phyloP scores from a whole-genome alignment of 1,140 invertebrate species.

The Choristoneura fumiferana region DNA sequence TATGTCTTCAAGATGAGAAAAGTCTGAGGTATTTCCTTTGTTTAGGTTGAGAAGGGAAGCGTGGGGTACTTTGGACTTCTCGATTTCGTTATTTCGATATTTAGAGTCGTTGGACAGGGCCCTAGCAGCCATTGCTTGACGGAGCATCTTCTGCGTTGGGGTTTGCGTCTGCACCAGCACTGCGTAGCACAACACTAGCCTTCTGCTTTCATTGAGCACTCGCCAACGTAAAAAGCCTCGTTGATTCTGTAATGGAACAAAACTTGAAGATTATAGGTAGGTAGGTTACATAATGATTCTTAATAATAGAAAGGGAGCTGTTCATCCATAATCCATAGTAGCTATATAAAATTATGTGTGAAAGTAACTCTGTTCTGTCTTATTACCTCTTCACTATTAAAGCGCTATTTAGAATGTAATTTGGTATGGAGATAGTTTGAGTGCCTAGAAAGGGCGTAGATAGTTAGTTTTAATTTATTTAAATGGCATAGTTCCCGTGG shows the following conservation, averaged over 20 bases:
- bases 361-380: no score
- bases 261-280: no score
- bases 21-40: neutral
- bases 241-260: conserved; percentile 49
- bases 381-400: no score
- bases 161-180: conserved; percentile 61
- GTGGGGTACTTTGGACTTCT: neutral
- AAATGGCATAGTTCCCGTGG: no score
- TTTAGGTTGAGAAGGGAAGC: neutral
- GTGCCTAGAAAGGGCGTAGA: no score
- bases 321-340: no score
- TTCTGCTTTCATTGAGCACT: conserved; percentile 48
- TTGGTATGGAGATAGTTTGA: no score
- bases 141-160: conserved; percentile 41
- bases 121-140: conserved; percentile 2
- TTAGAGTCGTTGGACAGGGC: neutral
- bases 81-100: neutral
- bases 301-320: no score
- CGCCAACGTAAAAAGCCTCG: conserved; percentile 56
- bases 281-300: no score
- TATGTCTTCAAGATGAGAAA: neutral
- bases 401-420: no score
- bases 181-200: conserved; percentile 53
- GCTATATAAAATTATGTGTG: no score
- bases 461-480: no score